Base-by-base conservation (phyloP, 2,888 invertebrate genomes). In the Heliconius sara region DNA sequence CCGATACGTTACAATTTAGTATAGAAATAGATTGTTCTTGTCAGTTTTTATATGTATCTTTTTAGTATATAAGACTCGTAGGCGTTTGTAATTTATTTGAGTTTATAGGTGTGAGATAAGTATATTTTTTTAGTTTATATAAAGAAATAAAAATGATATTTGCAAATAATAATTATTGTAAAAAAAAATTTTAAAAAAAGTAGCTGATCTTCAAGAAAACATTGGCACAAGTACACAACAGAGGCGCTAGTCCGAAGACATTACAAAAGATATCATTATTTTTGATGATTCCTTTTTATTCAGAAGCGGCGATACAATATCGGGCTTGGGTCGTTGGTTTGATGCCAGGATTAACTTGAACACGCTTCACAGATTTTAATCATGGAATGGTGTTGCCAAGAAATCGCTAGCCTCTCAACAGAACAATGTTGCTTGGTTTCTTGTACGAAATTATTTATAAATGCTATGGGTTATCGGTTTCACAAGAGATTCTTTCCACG, bases 331-430 rank as follows among this genome's bases (percentile, higher is more conserved):
- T 82, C 84, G 86, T 90, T 93, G 92, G 92, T 92, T 89, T 91
- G 88, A 89, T 89, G 92, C 92, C 92, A 89, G 89, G 68, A 92
- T 92, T 91, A 91, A 90, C 89, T 89, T 84, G 87, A 85, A 88
- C 88, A 88, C 90, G 91, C 88, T 92, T 85, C 86, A 87, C 84
- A 92, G 92, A 92, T 93, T 92, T 92, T 92, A 92, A 93, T 92
- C 92, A 92, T 89, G 88, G 86, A 87, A 85, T 83, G 81, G 85
- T 84, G 87, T 87, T 93, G 92, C 92, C 92, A 93, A 92, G 89
- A 89, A 86, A 86, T 85, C 85, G 86, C 82, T 78, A 78, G 80
- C 43, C 52, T 34, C 73, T 73, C 34, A n/a, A 73, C 22, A 16
- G 43, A 57, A 73, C 73, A 34, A 57, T 73, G 57, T 73, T 73